Conservation (phyloP, 2,888 invertebrate species). For the Zaprionus bogoriensis region DNA sequence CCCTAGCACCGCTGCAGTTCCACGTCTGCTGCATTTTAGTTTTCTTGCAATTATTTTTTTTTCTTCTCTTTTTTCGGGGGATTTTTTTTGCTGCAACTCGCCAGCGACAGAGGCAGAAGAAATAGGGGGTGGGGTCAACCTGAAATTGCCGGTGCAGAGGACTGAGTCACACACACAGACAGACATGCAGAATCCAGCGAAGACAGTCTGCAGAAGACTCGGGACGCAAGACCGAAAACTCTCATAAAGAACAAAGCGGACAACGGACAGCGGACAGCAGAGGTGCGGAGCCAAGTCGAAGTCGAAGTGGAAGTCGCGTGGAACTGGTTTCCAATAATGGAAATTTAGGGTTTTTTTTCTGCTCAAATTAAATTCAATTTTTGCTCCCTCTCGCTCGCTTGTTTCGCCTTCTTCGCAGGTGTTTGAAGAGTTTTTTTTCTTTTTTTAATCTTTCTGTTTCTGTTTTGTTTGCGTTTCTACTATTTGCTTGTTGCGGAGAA, state of each 20-base stretch:
- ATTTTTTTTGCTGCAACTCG: conserved; percentile 10
- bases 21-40: conserved; percentile 3
- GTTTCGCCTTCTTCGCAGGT: conserved; percentile 7
- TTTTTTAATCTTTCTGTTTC: no score
- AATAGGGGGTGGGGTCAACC: no score
- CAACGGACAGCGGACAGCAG: background rate
- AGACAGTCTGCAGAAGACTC: conserved; percentile 6
- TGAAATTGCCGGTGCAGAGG: background rate
- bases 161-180: conserved; percentile 14
- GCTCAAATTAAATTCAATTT: background rate
- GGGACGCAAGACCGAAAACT: no score
- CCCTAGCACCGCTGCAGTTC: background rate
- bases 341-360: conserved; percentile 9
- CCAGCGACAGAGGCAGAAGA: no score
- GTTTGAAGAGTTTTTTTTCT: conserved; percentile 15
- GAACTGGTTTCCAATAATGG: conserved; percentile 23
- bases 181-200: background rate
- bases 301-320: background rate
- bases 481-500: background rate
- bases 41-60: conserved; percentile 6
- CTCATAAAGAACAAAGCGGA: background rate
- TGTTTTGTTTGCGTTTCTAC: background rate
- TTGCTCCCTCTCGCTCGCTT: background rate
- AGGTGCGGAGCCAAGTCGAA: background rate
- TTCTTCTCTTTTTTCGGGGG: conserved; percentile 1